A percentile compares a stretch with the other conserved stretches of the same genome.
Evolutionary conservation across 1,140 invertebrate genomes (phyloP).

Genomic region (Lucilia cuprina): DNA sequence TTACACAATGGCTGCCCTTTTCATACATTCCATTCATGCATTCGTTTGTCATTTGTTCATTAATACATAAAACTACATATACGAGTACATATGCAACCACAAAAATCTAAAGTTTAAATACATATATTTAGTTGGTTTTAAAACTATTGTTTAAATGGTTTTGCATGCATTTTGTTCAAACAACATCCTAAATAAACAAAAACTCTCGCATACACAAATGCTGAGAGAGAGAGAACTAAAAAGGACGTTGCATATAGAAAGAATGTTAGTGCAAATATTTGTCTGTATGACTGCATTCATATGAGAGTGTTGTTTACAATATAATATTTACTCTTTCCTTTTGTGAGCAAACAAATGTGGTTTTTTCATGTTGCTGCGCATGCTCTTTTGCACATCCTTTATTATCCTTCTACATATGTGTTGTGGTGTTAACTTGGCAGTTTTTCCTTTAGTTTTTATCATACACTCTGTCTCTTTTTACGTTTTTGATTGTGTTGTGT

Average conservation of each 20-base stretch:
- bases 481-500: constrained; percentile 36
- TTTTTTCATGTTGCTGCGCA: constrained; percentile 25
- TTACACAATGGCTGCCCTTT: constrained; percentile 22
- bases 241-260: too few relatives aligned
- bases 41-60: not conserved
- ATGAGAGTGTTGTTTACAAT: too few relatives aligned
- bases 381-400: not conserved
- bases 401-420: not conserved
- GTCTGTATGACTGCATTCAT: too few relatives aligned
- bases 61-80: not conserved
- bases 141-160: not conserved
- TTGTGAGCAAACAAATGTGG: not conserved
- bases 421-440: not conserved
- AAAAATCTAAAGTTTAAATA: not conserved
- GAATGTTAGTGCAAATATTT: too few relatives aligned
- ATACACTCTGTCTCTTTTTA: too few relatives aligned
- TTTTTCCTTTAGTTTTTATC: not conserved
- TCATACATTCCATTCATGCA: not conserved
- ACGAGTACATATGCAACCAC: not conserved
- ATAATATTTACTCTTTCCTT: not conserved
- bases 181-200: not conserved
- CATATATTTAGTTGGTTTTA: not conserved
- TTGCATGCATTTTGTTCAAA: not conserved
- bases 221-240: too few relatives aligned
- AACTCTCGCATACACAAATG: not conserved